Percentiles rank a stretch among this genome's conserved stretches.
Conservation (phyloP, 2,113 vertebrate genomes). For the Gnathonemus echidnorhynchus region DNA sequence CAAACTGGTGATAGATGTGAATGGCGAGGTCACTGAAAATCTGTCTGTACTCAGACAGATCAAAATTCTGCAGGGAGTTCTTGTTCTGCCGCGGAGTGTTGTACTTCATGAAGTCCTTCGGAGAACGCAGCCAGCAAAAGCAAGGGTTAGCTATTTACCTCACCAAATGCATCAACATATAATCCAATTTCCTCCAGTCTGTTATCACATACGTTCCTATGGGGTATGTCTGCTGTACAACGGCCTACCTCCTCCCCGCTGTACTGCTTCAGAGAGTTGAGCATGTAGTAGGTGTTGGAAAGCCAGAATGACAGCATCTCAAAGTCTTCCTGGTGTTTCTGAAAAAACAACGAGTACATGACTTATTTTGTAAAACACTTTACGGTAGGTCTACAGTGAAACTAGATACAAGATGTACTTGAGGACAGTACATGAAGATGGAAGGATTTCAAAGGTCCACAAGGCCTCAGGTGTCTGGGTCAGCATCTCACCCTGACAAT, state of each 20-base stretch:
- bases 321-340: slow-evolving; percentile 80
- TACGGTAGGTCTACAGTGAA: neutral
- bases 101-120: slow-evolving; percentile 79
- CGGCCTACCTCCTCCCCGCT: slow-evolving; percentile 87
- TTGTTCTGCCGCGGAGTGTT: slow-evolving; percentile 80
- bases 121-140: neutral
- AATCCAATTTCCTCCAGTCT: neutral
- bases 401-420: neutral
- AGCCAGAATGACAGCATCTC: slow-evolving; percentile 93
- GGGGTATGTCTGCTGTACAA: neutral
- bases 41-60: slow-evolving; percentile 89
- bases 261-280: slow-evolving; percentile 96
- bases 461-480: neutral
- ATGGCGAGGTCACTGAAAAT: slow-evolving; percentile 91
- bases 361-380: neutral
- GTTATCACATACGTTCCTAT: neutral
- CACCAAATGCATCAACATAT: neutral
- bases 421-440: neutral
- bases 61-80: slow-evolving; percentile 88
- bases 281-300: slow-evolving; percentile 81
- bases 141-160: neutral
- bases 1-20: slow-evolving; percentile 82
- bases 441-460: neutral
- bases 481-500: slow-evolving; percentile 69
- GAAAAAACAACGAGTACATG: slow-evolving; percentile 29